Percentiles rank a stretch among this genome's conserved stretches.
Conservation (phyloP, 2,888 invertebrate species). For the Drosophila paramelanica region DNA sequence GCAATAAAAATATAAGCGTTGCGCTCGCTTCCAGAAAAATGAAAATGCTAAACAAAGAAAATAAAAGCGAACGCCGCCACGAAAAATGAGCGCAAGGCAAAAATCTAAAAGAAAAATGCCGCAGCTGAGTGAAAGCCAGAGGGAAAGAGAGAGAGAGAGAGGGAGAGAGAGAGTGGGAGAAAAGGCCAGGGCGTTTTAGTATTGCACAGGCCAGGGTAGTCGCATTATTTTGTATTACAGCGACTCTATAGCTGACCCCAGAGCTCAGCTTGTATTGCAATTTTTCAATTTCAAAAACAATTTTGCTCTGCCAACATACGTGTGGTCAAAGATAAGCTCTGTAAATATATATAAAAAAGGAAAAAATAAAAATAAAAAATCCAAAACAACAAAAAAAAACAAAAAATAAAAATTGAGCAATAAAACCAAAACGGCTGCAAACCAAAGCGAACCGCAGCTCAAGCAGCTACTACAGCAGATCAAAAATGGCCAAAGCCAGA, state of each 20-base stretch:
- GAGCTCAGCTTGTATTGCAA: slow-evolving; percentile 79
- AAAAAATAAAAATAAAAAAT: slow-evolving; percentile 34
- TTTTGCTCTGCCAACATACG: slow-evolving; percentile 81
- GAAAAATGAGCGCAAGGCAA: slow-evolving; percentile 61
- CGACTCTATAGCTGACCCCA: slow-evolving; percentile 61
- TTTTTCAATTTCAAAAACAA: slow-evolving; percentile 83
- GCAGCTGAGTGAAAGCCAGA: slow-evolving; percentile 19
- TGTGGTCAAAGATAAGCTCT: slow-evolving; percentile 82
- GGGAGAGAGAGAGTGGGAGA: slow-evolving; percentile 3
- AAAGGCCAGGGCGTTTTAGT: background rate
- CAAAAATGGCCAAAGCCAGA: slow-evolving; percentile 72
- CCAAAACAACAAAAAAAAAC: slow-evolving; percentile 20
- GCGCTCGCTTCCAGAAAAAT: slow-evolving; percentile 62
- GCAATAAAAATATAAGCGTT: slow-evolving; percentile 48
- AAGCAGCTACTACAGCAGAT: slow-evolving; percentile 76
- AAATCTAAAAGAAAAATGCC: slow-evolving; percentile 72
- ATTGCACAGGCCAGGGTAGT: slow-evolving; percentile 20
- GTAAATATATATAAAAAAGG: slow-evolving; percentile 71
- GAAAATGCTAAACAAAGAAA: slow-evolving; percentile 80
- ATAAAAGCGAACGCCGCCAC: slow-evolving; percentile 67
- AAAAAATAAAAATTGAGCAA: slow-evolving; percentile 38
- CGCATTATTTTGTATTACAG: slow-evolving; percentile 78
- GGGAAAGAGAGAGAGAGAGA: background rate
- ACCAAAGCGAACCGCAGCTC: slow-evolving; percentile 78
- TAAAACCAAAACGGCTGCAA: slow-evolving; percentile 68